A percentile compares a stretch with the other conserved stretches of the same genome.
phyloP scores from a whole-genome alignment of 2,888 invertebrate species.

The Scaptomyza polygonia region DNA sequence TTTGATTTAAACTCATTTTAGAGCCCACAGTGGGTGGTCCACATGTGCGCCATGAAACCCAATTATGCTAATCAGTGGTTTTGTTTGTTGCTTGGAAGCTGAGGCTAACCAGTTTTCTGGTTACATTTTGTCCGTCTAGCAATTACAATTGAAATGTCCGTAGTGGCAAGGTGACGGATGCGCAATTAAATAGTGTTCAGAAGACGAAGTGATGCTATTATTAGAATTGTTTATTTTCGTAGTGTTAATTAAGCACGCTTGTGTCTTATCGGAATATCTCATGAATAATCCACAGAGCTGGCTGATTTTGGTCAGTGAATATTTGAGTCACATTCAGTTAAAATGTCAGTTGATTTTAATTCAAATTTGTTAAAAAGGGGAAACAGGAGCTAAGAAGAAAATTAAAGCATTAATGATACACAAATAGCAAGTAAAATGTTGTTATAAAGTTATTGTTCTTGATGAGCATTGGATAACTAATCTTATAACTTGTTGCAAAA shows the following conservation, averaged over 20 bases:
- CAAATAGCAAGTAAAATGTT: background rate
- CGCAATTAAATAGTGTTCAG: slow-evolving; percentile 46
- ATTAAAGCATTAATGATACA: background rate
- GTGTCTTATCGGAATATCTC: slow-evolving; percentile 27
- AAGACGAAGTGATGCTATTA: slow-evolving; percentile 4
- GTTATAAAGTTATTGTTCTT: too few relatives aligned
- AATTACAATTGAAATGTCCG: slow-evolving; percentile 50
- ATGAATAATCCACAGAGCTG: slow-evolving; percentile 58
- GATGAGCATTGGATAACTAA: too few relatives aligned
- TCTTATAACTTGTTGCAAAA: too few relatives aligned
- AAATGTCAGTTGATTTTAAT: slow-evolving; percentile 9
- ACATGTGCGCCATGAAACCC: slow-evolving; percentile 49
- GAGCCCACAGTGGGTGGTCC: slow-evolving; percentile 26
- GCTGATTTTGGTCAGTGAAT: slow-evolving; percentile 55
- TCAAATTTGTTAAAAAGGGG: background rate
- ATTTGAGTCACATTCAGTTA: slow-evolving; percentile 50
- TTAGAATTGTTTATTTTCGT: slow-evolving; percentile 9
- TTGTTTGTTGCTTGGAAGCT: slow-evolving; percentile 3
- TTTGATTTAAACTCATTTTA: slow-evolving; percentile 44
- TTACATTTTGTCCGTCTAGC: background rate
- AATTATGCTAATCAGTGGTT: slow-evolving; percentile 71
- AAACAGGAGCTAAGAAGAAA: background rate
- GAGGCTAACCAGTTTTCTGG: slow-evolving; percentile 17
- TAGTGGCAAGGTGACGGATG: slow-evolving; percentile 49
- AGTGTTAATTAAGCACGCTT: slow-evolving; percentile 6